Conservation (phyloP, 2,888 invertebrate species). For the Geotrupes spiniger region DNA sequence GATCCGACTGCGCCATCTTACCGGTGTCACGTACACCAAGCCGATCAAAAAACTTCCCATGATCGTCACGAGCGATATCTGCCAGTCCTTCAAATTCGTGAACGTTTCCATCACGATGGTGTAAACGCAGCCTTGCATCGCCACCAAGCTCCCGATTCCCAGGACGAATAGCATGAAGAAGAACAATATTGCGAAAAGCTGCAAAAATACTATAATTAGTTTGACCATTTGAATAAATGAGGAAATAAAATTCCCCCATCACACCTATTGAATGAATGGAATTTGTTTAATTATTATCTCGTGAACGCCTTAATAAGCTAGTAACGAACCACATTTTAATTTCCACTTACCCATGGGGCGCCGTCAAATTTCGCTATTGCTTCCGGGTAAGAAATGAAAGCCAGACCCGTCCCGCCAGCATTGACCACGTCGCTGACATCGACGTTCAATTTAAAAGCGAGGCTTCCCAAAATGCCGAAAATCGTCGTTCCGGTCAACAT, state of each 20-base stretch:
- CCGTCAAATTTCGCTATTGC: conserved; percentile 72
- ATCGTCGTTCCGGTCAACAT: conserved; percentile 78
- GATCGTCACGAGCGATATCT: conserved; percentile 53
- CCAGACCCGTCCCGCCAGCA: conserved; percentile 72
- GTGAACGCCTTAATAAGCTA: not conserved
- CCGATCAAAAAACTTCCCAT: conserved; percentile 60
- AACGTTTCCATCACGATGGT: conserved; percentile 68
- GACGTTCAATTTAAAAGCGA: conserved; percentile 64
- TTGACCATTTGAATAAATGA: no score
- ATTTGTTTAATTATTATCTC: not conserved
- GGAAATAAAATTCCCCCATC: no score
- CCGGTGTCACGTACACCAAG: conserved; percentile 72
- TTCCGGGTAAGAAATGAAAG: conserved; percentile 83
- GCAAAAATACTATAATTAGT: conserved; percentile 19
- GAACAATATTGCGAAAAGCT: conserved; percentile 76
- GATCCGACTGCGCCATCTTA: conserved; percentile 44
- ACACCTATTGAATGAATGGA: no score
- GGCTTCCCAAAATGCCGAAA: conserved; percentile 78
- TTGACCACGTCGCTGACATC: conserved; percentile 67
- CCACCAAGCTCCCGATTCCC: conserved; percentile 74
- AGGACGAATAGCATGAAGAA: conserved; percentile 80
- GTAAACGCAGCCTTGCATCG: conserved; percentile 65
- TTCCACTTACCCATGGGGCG: conserved; percentile 62
- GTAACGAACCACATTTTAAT: not conserved
- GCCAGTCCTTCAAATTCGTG: conserved; percentile 58